phyloP scores from a whole-genome alignment of 2,113 vertebrate genomes.

The Hoplias malabaricus region DNA sequence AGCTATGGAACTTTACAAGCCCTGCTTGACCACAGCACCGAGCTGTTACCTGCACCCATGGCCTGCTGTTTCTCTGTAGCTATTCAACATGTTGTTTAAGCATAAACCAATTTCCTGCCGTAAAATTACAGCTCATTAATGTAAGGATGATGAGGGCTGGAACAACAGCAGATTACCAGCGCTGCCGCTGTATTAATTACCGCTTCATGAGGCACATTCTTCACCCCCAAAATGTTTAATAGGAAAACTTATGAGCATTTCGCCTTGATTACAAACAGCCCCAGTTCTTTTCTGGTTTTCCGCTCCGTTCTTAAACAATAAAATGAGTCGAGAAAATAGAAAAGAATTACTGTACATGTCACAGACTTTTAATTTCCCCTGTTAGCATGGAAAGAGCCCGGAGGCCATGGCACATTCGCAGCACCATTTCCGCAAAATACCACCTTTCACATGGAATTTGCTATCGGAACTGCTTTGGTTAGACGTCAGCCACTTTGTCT shows the following conservation, averaged over 20 bases:
- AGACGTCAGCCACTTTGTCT: constrained; percentile 70
- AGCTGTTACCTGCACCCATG: background rate
- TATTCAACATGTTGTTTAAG: constrained; percentile 65
- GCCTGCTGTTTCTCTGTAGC: constrained; percentile 43
- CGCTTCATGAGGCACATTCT: constrained; percentile 65
- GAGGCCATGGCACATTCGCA: constrained; percentile 83
- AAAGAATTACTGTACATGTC: constrained; percentile 71
- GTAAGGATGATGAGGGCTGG: constrained; percentile 60
- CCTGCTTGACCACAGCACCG: constrained; percentile 41
- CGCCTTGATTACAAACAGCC: constrained; percentile 71
- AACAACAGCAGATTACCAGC: constrained; percentile 67
- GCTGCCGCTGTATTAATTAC: constrained; percentile 70
- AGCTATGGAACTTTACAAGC: background rate
- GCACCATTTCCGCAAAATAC: constrained; percentile 83
- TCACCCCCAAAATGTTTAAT: constrained; percentile 55
- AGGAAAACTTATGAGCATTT: constrained; percentile 59
- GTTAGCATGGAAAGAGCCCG: constrained; percentile 82
- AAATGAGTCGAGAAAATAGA: constrained; percentile 56
- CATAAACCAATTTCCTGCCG: constrained; percentile 72
- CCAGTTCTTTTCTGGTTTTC: constrained; percentile 34
- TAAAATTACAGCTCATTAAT: constrained; percentile 73
- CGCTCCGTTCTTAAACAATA: constrained; percentile 49
- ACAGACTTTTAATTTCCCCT: constrained; percentile 81
- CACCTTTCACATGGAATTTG: constrained; percentile 84
- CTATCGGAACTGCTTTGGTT: constrained; percentile 72